phyloP scores from a whole-genome alignment of 2,113 vertebrate species.

The Nycticryphes semicollaris region DNA sequence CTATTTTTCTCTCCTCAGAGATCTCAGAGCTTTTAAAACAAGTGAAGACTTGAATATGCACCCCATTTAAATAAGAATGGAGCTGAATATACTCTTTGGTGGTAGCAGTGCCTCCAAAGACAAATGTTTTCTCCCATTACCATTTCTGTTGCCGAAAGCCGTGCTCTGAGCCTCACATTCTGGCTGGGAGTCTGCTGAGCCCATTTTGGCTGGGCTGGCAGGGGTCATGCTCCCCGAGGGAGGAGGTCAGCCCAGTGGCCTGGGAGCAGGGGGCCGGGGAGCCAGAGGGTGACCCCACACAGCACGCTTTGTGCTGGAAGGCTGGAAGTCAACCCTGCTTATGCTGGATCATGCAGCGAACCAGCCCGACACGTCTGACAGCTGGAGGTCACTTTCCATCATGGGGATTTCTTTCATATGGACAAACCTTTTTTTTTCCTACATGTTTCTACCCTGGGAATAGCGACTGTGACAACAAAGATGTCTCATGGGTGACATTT shows the following conservation, averaged over 20 bases:
- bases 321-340: conserved; percentile 20
- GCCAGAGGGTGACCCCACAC: neutral
- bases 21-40: neutral
- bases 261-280: neutral
- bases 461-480: neutral
- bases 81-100: neutral
- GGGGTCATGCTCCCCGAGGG: neutral
- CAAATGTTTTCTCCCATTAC: neutral
- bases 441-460: neutral
- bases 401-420: neutral
- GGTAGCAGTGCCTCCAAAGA: neutral
- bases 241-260: neutral
- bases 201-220: conserved; percentile 13
- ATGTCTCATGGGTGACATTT: neutral
- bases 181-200: neutral
- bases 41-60: neutral
- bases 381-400: neutral
- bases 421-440: neutral
- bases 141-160: neutral
- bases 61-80: conserved; percentile 47
- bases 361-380: rapidly evolving
- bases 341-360: neutral
- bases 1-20: neutral
- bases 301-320: neutral
- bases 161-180: neutral